Evolutionary conservation across 2,888 invertebrate species (phyloP), one percentile per base, ranked within the genome.

Genomic region (Molanna angustata): DNA sequence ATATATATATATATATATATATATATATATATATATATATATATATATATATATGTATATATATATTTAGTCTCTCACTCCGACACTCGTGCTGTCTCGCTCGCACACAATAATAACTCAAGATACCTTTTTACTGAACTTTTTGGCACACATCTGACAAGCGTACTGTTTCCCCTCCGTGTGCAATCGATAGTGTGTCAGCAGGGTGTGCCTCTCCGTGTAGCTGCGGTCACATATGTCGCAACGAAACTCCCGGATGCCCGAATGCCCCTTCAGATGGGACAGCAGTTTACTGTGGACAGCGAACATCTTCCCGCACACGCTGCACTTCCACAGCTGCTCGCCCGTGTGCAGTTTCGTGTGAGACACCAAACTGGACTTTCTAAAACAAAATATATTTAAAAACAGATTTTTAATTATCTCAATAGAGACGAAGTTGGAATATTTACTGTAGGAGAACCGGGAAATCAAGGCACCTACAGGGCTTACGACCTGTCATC

Each of bases 181-280:
- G 27, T 58, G 58, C 14, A 58, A 22, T 17, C 45, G 35, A 14
- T 54, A 56, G 35, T 58, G 58, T 13, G 35, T 48, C 11, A 39
- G 31, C n/a, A 58, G 40, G 2, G 56, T 45, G 16, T 58, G 51
- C 6, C 51, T 53, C 19, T 58, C 56, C 1, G 56, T 49, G 37
- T 58, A 58, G 2, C 45, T 41, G 19, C 43, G 47, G 11, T 51
- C 56, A 20, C 58, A 58, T 4, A 58, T 51, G 42, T 58, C 52
- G 18, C 58, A 58, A 17, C 52, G 51, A 22, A 48, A 52, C n/a
- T 54, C 54, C 31, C 44, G 67, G 2, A 68, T 64, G 0, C 70
- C 70, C 0, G 69, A 68, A 54, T 73, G 73, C 61, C 67, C 68
- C 58, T 69, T 69, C 9, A 68, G 59, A 53, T 73, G 73, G 1